Base-by-base conservation (phyloP, 2,797 vertebrate species). In the Vespertilio murinus region DNA sequence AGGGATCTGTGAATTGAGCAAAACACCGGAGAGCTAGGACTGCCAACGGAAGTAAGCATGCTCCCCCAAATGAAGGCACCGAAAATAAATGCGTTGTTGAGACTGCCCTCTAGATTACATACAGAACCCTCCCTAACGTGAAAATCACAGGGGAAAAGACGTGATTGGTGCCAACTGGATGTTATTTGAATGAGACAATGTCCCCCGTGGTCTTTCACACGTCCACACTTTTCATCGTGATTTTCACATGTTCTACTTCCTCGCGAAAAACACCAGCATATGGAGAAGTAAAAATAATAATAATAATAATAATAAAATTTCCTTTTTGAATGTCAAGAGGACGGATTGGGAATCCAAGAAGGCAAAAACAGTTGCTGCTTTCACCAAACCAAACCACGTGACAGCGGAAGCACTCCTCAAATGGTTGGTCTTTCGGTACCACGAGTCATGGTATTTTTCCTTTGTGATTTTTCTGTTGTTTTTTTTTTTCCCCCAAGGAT, bases 61-160 rank as follows among this genome's bases (percentile, higher is more conserved):
- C 67, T 65, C 65, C 67, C 75, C 18, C 92, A 96, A 97, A 90
- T 81, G 81, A 52, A 78, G 56, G 94, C 96, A 56, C 75, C 93
- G 20, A 59, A 81, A 97, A 69, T 81, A 94, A 96, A 52, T 89
- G n/a, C 6, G 84, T 93, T 94, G 77, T 93, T 96, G 49, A 42
- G 47, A 96, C 95, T 97, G 56, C 0, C 28, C n/a, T 94, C 88
- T 78, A 86, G 94, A 94, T 64, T 77, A 42, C 80, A 95, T 33
- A 93, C 78, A 69, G 97, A 95, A 95, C 94, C 85, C 64, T 70
- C n/a, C 95, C 12, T 71, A 93, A 84, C 61, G 54, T 71, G 73
- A 95, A 96, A 87, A 95, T 74, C 5, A 95, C 35, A 92, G 3
- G 45, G 54, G 87, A 69, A 74, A 2, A 8, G 17, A 69, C 25